Percentiles rank a stretch among this genome's conserved stretches.
Evolutionary conservation across 2,797 vertebrate genomes (phyloP).

Genomic region (Phrynocephalus vlangalii): DNA sequence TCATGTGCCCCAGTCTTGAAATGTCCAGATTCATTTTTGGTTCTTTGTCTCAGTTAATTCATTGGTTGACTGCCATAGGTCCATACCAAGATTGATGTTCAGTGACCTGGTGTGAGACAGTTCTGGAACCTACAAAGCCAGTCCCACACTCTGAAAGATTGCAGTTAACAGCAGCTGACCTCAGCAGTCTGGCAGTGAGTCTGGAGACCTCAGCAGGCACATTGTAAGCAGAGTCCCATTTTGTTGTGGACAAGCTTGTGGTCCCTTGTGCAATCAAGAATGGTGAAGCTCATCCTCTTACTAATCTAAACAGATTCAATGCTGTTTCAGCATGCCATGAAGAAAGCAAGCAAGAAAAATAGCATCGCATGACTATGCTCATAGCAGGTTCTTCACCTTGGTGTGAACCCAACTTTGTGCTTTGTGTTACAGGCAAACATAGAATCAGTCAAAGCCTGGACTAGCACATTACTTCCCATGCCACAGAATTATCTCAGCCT

Average conservation of each 20-base stretch:
- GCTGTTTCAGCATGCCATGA: constrained; percentile 11
- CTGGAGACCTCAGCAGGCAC: constrained; percentile 25
- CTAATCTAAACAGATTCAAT: constrained; percentile 23
- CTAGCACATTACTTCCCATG: background rate
- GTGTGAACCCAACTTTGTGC: background rate
- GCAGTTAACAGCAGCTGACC: constrained; percentile 32
- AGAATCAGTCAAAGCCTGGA: background rate
- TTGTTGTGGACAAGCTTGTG: constrained; percentile 10
- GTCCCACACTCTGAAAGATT: constrained; percentile 14
- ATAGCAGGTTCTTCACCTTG: constrained; percentile 5
- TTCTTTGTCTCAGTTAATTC: background rate
- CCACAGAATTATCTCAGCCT: background rate
- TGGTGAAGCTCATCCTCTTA: constrained; percentile 5
- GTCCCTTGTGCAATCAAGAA: constrained; percentile 9
- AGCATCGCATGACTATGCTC: background rate
- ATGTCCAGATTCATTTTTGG: background rate
- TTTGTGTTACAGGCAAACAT: background rate
- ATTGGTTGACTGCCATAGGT: background rate
- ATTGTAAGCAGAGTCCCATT: constrained; percentile 11
- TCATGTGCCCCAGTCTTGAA: background rate
- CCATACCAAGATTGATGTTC: constrained; percentile 1
- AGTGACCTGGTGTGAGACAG: constrained; percentile 29
- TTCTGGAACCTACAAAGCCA: constrained; percentile 17
- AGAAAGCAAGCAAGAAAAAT: background rate
- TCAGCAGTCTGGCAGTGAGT: constrained; percentile 30